Conservation (phyloP, 1,140 invertebrate species). For the Prorops nasuta region DNA sequence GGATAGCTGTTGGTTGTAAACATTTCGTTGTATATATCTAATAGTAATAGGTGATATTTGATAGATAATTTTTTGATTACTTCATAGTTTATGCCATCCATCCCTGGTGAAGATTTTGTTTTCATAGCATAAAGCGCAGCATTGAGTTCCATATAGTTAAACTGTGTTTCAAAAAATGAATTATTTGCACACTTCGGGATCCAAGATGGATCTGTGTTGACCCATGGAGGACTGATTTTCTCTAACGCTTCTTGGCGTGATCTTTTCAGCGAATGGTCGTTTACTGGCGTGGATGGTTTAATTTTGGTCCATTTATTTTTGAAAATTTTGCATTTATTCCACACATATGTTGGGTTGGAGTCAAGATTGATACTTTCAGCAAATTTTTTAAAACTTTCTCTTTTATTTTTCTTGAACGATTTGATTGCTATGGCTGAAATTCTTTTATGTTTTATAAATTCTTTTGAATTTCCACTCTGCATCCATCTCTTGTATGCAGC, state of each 20-base stretch:
- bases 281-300: too few species aligned
- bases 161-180: not conserved
- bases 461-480: not conserved
- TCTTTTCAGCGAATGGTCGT: not conserved
- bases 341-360: not conserved
- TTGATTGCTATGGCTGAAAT: not conserved
- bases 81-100: not conserved
- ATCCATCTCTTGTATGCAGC: not conserved
- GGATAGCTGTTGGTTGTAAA: not conserved
- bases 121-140: not conserved
- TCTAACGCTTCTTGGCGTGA: not conserved
- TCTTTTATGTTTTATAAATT: not conserved
- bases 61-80: not conserved
- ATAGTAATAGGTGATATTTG: not conserved
- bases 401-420: not conserved
- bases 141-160: not conserved
- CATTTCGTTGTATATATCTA: slow-evolving; percentile 3
- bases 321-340: not conserved
- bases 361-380: not conserved
- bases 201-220: not conserved
- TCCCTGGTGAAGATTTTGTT: not conserved
- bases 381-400: not conserved
- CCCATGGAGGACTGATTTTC: not conserved
- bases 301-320: not conserved
- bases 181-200: not conserved